These are phyloP conservation scores for Scomber colias DNA, from an alignment of 2,113 vertebrate genomes.

Conservation along the genomic window DNA sequence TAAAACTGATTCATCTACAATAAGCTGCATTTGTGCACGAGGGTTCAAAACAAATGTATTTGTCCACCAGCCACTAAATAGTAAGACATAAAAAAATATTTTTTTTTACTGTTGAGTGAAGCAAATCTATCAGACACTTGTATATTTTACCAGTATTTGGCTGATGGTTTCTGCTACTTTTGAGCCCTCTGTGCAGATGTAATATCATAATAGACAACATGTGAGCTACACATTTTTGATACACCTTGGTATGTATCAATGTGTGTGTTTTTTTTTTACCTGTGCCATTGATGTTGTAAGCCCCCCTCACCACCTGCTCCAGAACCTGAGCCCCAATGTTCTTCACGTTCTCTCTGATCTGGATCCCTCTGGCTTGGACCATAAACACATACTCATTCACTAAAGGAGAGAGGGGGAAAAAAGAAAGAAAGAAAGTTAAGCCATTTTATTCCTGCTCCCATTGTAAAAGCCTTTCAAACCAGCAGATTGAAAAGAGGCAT, in stretches of 20 bases:
- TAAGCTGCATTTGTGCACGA: no score
- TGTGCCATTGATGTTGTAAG: constrained; percentile 94
- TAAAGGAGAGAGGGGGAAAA: constrained; percentile 73
- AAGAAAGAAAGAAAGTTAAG: background rate
- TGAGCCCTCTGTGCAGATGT: background rate
- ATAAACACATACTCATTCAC: constrained; percentile 99
- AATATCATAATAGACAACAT: background rate
- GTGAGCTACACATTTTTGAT: background rate
- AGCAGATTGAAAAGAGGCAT: background rate
- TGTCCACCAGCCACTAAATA: no score
- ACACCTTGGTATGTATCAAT: background rate
- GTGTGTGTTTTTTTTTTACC: constrained; percentile 79
- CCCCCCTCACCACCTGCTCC: constrained; percentile 95
- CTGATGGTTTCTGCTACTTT: no score
- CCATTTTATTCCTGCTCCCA: background rate
- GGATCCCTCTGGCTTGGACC: constrained; percentile 96
- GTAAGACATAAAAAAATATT: no score
- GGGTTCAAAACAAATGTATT: no score
- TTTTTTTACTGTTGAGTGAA: no score
- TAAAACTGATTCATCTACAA: background rate
- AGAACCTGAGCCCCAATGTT: constrained; percentile 96
- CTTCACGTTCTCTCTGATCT: constrained; percentile 93
- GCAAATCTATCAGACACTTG: no score
- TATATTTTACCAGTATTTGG: no score
- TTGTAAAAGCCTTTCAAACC: background rate